Percentiles rank a stretch among this genome's conserved stretches.
These are phyloP conservation scores for Ctenopoma multispine DNA, from an alignment of 2,797 vertebrate species.

Conservation along the genomic window DNA sequence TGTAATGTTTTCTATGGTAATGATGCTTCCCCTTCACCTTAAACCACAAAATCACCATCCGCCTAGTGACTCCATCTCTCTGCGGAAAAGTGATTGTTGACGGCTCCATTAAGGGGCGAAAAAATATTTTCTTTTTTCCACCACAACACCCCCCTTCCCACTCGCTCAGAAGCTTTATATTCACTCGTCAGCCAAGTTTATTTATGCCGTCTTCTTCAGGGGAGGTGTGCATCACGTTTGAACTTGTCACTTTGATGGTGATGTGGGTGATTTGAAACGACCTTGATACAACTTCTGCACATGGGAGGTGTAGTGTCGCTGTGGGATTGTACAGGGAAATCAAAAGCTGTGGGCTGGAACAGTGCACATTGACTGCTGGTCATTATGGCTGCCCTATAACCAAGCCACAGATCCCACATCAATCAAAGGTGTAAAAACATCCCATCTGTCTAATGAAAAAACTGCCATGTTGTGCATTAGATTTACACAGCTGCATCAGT, in stretches of 20 bases:
- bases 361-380: constrained; percentile 39
- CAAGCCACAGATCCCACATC: constrained; percentile 52
- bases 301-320: constrained; percentile 16
- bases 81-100: constrained; percentile 78
- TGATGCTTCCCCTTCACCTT: constrained; percentile 74
- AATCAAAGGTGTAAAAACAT: constrained; percentile 49
- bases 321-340: constrained; percentile 48
- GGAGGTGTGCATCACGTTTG: constrained; percentile 58
- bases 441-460: constrained; percentile 44
- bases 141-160: not conserved
- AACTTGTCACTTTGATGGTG: constrained; percentile 68
- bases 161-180: constrained; percentile 64
- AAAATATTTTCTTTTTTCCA: constrained; percentile 61
- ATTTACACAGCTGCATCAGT: constrained; percentile 30
- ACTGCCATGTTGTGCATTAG: constrained; percentile 30
- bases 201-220: constrained; percentile 64
- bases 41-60: constrained; percentile 61
- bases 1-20: constrained; percentile 81
- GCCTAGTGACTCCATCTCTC: constrained; percentile 59
- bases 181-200: constrained; percentile 59
- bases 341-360: constrained; percentile 63
- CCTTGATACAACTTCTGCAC: constrained; percentile 68
- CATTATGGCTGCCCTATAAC: constrained; percentile 50
- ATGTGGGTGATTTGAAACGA: constrained; percentile 62
- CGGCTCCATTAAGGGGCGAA: constrained; percentile 75